Conservation (phyloP, 1,140 invertebrate genomes). For the Trachymyrmex septentrionalis region DNA sequence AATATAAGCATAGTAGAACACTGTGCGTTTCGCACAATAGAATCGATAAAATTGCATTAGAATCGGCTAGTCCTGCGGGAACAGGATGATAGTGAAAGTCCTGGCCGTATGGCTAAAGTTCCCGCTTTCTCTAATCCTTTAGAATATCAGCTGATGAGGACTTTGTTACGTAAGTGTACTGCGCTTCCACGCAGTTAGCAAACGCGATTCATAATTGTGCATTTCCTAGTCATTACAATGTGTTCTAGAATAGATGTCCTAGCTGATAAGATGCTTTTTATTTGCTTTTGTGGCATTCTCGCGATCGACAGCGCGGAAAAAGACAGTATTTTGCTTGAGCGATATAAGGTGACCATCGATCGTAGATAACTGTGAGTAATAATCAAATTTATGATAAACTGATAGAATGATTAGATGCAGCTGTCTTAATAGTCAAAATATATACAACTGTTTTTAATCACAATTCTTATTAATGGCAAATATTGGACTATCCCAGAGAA, state of each 20-base stretch:
- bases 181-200: not conserved
- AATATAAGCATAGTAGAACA: not conserved
- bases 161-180: constrained; percentile 29
- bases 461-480: not conserved
- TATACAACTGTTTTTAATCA: not conserved
- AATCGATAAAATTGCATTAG: not conserved
- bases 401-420: not conserved
- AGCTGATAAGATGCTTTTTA: constrained; percentile 18
- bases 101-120: constrained; percentile 24
- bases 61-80: not conserved
- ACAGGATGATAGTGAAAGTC: constrained; percentile 66
- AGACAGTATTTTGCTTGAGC: not conserved
- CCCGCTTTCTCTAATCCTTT: constrained; percentile 65
- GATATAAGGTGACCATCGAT: not conserved
- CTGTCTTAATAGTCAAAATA: not conserved
- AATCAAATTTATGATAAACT: not conserved
- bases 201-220: constrained; percentile 2
- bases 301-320: not conserved
- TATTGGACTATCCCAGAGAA: not conserved
- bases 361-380: not conserved
- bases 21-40: not conserved
- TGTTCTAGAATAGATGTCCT: not conserved
- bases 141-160: constrained; percentile 40
- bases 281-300: not conserved
- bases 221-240: constrained; percentile 1